Percentiles rank a stretch among this genome's conserved stretches.
Evolutionary conservation across 1,140 invertebrate genomes (phyloP).

Genomic region (Euura lappo): DNA sequence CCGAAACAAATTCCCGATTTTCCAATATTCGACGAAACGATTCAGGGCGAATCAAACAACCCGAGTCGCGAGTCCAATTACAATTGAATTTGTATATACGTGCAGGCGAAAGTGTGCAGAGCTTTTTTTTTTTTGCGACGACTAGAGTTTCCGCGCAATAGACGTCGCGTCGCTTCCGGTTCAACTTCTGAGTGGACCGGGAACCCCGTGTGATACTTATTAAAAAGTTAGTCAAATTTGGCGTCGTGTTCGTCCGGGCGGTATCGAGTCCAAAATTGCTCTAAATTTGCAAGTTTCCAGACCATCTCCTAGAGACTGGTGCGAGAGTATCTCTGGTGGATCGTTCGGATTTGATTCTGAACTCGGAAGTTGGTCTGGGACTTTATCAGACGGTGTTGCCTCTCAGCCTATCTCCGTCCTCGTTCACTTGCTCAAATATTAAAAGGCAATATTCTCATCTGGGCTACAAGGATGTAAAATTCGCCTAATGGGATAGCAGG

Average conservation of each 20-base stretch:
- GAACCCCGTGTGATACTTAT: not conserved
- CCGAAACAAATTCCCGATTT: not conserved
- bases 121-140: no score
- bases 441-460: constrained; percentile 4
- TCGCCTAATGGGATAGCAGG: not conserved
- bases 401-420: no score
- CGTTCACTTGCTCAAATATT: not conserved
- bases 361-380: no score
- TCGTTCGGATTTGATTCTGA: no score
- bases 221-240: constrained; percentile 7
- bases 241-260: not conserved
- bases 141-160: no score
- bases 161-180: not conserved
- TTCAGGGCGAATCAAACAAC: not conserved
- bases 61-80: not conserved
- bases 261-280: constrained; percentile 1
- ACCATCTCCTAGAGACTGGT: no score
- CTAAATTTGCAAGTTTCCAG: not conserved
- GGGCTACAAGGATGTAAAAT: not conserved
- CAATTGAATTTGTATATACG: not conserved
- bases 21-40: not conserved
- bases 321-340: no score
- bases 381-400: no score
- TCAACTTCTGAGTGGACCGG: not conserved
- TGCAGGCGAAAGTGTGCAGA: not conserved